Conservation (phyloP, 2,797 vertebrate genomes). For the Micrastur ruficollis region DNA sequence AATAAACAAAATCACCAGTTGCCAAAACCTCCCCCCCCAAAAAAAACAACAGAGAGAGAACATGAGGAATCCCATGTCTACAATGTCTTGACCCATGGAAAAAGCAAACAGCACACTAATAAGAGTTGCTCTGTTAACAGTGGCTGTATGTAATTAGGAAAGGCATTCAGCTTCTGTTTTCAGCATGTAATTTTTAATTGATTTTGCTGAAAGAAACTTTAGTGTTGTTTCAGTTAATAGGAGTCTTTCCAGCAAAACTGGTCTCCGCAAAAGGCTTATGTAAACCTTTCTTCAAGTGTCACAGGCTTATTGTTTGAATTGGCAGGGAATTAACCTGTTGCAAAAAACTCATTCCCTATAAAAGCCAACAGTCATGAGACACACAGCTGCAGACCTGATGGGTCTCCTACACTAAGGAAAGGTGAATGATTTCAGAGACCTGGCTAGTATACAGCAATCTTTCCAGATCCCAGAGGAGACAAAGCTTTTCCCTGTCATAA, state of each 20-base stretch:
- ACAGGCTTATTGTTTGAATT: background rate
- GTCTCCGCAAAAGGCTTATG: background rate
- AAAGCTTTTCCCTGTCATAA: background rate
- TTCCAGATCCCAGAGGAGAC: background rate
- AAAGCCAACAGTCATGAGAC: background rate
- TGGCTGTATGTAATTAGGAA: background rate
- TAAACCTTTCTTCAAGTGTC: constrained; percentile 23
- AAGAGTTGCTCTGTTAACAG: background rate
- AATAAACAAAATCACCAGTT: background rate
- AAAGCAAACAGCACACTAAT: background rate
- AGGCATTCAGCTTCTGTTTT: constrained; percentile 10
- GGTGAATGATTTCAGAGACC: background rate
- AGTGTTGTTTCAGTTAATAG: background rate
- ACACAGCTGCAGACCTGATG: background rate
- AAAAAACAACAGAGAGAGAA: background rate
- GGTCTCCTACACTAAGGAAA: background rate
- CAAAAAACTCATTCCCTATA: background rate
- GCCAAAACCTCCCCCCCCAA: background rate
- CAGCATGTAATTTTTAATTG: constrained; percentile 7
- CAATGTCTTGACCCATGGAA: background rate
- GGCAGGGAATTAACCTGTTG: constrained; percentile 7
- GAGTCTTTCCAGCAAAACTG: constrained; percentile 37
- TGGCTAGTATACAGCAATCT: background rate
- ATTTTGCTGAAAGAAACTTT: constrained; percentile 39
- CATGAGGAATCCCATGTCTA: background rate